Evolutionary conservation across 2,888 invertebrate species (phyloP).

Genomic region (Poecilobothrus nobilitatus): DNA sequence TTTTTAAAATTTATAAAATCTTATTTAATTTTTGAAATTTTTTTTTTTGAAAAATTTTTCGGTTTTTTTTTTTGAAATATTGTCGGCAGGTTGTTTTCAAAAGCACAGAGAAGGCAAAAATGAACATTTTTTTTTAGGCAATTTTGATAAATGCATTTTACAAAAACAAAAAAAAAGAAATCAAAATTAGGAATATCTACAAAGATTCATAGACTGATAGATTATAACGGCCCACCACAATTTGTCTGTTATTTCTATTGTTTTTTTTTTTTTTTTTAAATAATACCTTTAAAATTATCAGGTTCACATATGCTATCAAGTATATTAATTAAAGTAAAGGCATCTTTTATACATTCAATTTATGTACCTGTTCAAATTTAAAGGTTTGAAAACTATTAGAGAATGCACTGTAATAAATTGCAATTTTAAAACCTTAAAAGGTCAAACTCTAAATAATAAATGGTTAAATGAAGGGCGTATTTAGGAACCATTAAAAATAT

Average conservation of each 20-base stretch:
- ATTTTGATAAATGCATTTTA: background rate
- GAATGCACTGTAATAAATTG: no score
- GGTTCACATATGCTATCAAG: no score
- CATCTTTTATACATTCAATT: no score
- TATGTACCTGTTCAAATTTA: no score
- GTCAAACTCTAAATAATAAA: no score
- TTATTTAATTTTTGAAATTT: background rate
- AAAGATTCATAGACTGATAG: background rate
- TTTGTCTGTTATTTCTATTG: background rate
- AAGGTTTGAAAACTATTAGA: no score
- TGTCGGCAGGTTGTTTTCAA: constrained; percentile 1
- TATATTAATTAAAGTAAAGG: no score
- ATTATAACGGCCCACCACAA: constrained; percentile 1
- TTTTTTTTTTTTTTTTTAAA: no score
- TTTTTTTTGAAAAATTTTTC: background rate
- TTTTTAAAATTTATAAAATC: background rate
- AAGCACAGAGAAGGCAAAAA: background rate
- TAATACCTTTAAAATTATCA: no score
- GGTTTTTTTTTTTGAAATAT: background rate
- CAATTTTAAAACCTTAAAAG: no score
- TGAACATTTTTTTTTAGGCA: background rate
- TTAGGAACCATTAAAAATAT: no score
- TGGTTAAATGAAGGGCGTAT: no score
- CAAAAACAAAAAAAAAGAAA: background rate
- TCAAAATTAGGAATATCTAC: background rate